A percentile compares a stretch with the other conserved stretches of the same genome.
Conservation (phyloP, 1,140 invertebrate genomes). For the Zaprionus vittiger region DNA sequence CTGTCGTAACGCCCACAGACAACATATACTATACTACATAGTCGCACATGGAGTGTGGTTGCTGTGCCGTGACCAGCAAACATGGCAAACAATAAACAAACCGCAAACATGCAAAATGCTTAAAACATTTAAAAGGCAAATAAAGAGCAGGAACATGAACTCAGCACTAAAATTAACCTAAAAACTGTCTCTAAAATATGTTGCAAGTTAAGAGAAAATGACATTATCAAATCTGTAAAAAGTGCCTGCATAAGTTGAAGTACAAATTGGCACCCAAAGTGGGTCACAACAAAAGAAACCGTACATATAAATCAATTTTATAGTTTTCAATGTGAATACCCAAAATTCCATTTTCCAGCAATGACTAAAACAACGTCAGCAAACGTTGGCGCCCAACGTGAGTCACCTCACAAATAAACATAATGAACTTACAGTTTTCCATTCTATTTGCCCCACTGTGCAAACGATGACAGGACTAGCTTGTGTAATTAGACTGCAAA, state of each 20-base stretch:
- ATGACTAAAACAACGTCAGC: neutral
- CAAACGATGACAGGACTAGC: conserved; percentile 4
- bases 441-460: conserved; percentile 23
- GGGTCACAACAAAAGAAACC: too few species aligned
- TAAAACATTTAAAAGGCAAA: conserved; percentile 35
- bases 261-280: too few species aligned
- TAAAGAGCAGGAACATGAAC: conserved; percentile 30
- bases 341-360: too few species aligned
- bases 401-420: neutral
- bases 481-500: conserved; percentile 21
- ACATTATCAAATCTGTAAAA: conserved; percentile 15
- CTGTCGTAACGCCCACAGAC: conserved; percentile 40
- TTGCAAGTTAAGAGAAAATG: conserved; percentile 20
- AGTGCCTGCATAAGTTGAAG: neutral
- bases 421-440: neutral
- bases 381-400: neutral
- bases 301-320: too few species aligned
- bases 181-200: neutral
- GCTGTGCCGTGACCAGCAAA: conserved; percentile 18
- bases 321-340: too few species aligned
- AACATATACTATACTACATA: conserved; percentile 30
- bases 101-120: conserved; percentile 48
- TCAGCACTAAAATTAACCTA: neutral
- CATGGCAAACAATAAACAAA: conserved; percentile 47
- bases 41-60: conserved; percentile 20